phyloP scores from a whole-genome alignment of 2,888 invertebrate species.

The Tenthredo livida region DNA sequence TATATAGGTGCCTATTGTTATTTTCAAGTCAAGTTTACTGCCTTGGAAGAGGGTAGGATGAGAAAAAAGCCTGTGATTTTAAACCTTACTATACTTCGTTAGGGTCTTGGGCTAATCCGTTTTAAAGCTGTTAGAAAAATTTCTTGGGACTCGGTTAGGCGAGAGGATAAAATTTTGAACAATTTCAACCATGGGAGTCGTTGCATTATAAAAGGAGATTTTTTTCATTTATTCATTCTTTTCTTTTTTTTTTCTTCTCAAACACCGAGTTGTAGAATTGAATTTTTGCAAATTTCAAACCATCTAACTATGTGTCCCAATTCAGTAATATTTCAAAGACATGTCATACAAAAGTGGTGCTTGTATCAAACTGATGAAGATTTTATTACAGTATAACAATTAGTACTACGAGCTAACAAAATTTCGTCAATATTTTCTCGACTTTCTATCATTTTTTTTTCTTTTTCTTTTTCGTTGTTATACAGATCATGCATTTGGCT shows the following conservation, averaged over 20 bases:
- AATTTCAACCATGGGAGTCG: neutral
- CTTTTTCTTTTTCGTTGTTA: neutral
- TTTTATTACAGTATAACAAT: slow-evolving; percentile 6
- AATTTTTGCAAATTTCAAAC: neutral
- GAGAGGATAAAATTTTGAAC: neutral
- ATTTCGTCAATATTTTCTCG: neutral
- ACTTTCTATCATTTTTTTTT: neutral
- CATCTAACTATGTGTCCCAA: neutral
- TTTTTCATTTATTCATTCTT: neutral
- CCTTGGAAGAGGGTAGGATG: slow-evolving; percentile 25
- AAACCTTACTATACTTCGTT: slow-evolving; percentile 9
- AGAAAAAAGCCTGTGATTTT: slow-evolving; percentile 35
- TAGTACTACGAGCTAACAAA: neutral
- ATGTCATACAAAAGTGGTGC: neutral
- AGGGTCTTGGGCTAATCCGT: slow-evolving; percentile 24
- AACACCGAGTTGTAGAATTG: neutral
- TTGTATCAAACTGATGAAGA: neutral
- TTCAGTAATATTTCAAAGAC: neutral
- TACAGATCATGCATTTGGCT: slow-evolving; percentile 28
- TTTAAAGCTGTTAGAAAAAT: neutral
- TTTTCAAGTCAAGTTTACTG: slow-evolving; percentile 50
- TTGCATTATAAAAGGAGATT: neutral
- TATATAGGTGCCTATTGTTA: slow-evolving; percentile 48
- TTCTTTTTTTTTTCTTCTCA: neutral
- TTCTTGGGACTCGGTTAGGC: neutral